Base-by-base conservation (phyloP, 1,140 invertebrate species). In the Branchinecta lynchi region DNA sequence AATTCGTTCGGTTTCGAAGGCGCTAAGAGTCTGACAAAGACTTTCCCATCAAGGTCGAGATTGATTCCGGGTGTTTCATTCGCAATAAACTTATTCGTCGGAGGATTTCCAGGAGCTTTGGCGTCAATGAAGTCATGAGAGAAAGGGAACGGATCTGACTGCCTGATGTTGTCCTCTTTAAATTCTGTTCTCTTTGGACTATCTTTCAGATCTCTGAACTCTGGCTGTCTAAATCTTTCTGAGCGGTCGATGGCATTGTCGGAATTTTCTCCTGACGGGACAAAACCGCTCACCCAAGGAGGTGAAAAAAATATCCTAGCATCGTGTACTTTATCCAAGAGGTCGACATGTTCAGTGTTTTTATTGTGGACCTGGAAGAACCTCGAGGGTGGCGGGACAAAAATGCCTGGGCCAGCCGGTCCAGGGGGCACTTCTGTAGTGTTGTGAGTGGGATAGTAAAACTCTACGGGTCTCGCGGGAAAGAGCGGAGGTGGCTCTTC, bases 401-500 rank as follows among this genome's bases (percentile, higher is more conserved):
- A 87, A 66, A 93, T 90, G 21, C 90, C 90, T 5, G 90, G 90
- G 7, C 92, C 90, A 66, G 92, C 77, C 0, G 90, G 90, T 68
- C 90, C 90, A 0, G 90, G 87, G 15, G 89, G 86, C 46, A 92
- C 88, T 20, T 80, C 80, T 44, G 85, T 88, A 0, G 85, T 82
- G 77, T 92, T 90, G 74, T 90, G 88, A 74, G 83, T 85, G 71
- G 82, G 82, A 77, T 90, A 92, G 70, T 86, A 86, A 79, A 92
- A 92, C 78, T 89, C 90, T 79, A 92, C 92, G 3, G 89, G 87
- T 73, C 89, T 89, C 71, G 89, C 89, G 82, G 92, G 91, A 75
- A 91, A 92, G 17, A 92, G 71, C 44, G 60, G 69, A 74, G 89
- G 89, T 80, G 92, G 89, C 77, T 90, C 89, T 78, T 90, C 88